Base-by-base conservation (phyloP, 2,888 invertebrate species). In the Pristionchus exspectatus region DNA sequence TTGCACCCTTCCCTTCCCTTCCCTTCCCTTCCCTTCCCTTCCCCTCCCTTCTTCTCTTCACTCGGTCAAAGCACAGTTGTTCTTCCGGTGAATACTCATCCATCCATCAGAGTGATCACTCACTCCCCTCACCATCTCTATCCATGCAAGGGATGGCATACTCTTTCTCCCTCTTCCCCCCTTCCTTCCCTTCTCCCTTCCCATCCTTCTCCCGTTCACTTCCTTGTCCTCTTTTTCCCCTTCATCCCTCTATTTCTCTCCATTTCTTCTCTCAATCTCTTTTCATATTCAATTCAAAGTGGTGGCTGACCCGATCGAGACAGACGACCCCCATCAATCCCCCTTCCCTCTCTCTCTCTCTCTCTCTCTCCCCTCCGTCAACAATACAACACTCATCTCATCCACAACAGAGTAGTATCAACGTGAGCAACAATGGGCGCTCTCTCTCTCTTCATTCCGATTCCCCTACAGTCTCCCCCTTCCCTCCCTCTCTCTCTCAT, bases 21-120 rank as follows among this genome's bases (percentile, higher is more conserved):
- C 24, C 44, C 74, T 74, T 63, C 59, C 21, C 59, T 56, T 9
- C 44, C 77, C 24, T 44, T 21, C 12, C 38, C 21, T 4, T 72
- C 33, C 10, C 77, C 9, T 44, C 44, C 9, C 77, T 77, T 63
- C 63, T 50, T 50, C 44, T 50, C 30, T 27, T 69, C 69, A 3
- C 69, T 77, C 77, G 77, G 77, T 77, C 77, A 77, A 77, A 77
- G 44, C 38, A 77, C 77, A 77, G 77, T 77, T 77, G 77, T 77
- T 77, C 77, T 77, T 77, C 77, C 77, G 77, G 69, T 72, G 69
- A 30, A 30, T 72, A 72, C 69, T 72, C 69, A 72, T 27, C 33
- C 24, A 30, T 72, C 69, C 69, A 72, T 72, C 69, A 30, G 5
- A 33, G 24, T 30, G 24, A 77, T 77, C 44, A 38, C 24, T 77